These are phyloP conservation scores for Lanistes nyassanus DNA, from an alignment of 1,140 invertebrate genomes.

Conservation along the genomic window DNA sequence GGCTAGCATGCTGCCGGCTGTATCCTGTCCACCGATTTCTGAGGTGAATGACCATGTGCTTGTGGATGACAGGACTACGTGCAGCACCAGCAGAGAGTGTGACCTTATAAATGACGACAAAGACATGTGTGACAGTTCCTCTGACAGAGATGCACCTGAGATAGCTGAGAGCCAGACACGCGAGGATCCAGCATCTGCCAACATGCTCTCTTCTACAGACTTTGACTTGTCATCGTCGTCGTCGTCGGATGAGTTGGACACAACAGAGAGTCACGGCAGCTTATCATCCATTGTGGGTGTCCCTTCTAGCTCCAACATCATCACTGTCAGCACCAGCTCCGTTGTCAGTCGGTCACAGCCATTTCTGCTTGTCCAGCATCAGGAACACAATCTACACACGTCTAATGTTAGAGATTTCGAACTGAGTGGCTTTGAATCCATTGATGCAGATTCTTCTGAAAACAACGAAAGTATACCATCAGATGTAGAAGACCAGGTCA, in stretches of 20 bases:
- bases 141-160: not conserved
- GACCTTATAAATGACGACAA: not conserved
- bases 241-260: not conserved
- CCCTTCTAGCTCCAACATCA: not conserved
- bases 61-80: too few species aligned
- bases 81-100: not conserved
- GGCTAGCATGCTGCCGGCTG: too few species aligned
- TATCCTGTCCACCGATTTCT: too few species aligned
- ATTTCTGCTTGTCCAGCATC: not conserved
- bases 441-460: too few species aligned
- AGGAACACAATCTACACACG: not conserved
- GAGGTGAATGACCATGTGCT: too few species aligned
- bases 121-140: not conserved
- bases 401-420: not conserved
- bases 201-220: not conserved
- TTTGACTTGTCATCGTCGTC: not conserved
- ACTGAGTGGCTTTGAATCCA: not conserved
- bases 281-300: not conserved
- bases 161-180: not conserved
- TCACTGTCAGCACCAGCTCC: not conserved
- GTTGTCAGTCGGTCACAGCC: not conserved
- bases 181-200: not conserved
- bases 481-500: not conserved
- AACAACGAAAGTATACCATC: not conserved
- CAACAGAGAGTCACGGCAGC: not conserved